phyloP scores from a whole-genome alignment of 2,797 vertebrate species.

The Danio jaintianensis region DNA sequence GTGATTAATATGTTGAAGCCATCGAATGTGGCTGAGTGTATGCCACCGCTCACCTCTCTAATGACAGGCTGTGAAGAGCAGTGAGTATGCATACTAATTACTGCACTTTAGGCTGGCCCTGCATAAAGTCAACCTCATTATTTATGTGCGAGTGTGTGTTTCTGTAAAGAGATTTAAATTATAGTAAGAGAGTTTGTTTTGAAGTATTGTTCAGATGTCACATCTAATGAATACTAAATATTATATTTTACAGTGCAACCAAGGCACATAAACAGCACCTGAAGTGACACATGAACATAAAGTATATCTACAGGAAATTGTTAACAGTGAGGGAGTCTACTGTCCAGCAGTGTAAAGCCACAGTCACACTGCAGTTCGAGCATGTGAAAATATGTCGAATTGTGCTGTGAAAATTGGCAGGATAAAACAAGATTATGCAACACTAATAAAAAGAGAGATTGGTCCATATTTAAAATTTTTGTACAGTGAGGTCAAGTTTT shows the following conservation, averaged over 20 bases:
- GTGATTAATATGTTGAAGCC: constrained; percentile 50
- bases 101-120: constrained; percentile 42
- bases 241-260: neutral
- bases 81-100: constrained; percentile 67
- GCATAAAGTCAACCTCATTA: constrained; percentile 59
- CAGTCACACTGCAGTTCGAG: no score
- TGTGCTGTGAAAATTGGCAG: no score
- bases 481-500: no score
- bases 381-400: no score
- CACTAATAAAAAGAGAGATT: no score
- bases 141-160: constrained; percentile 14
- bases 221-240: neutral
- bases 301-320: neutral
- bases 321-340: no score
- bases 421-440: no score
- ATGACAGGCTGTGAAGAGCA: constrained; percentile 57
- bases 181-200: neutral
- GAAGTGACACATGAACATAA: neutral
- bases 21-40: constrained; percentile 58
- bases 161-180: constrained; percentile 2
- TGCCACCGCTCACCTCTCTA: constrained; percentile 63
- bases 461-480: no score
- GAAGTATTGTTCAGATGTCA: neutral
- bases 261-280: neutral
- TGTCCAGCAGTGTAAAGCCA: no score